phyloP scores from a whole-genome alignment of 2,797 vertebrate species.

The Anguilla megastoma region DNA sequence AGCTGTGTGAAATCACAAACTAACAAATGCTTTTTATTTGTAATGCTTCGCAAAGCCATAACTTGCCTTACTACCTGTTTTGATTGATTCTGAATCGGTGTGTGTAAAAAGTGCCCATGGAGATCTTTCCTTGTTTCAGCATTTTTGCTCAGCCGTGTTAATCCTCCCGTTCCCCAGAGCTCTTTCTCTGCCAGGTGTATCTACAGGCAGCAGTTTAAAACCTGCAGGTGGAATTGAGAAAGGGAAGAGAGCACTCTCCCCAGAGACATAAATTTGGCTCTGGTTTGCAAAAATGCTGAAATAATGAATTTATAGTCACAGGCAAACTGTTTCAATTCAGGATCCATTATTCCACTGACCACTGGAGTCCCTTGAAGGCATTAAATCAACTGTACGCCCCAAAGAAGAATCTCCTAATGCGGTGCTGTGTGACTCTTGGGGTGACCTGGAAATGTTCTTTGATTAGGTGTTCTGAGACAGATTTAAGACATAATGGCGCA shows the following conservation, averaged over 20 bases:
- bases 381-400: not conserved
- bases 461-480: not conserved
- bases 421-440: not conserved
- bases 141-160: not conserved
- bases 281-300: not conserved
- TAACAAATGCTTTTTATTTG: not conserved
- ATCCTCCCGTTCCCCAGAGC: not conserved
- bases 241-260: not conserved
- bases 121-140: constrained; percentile 9
- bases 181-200: not conserved
- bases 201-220: not conserved
- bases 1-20: not conserved
- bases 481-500: not conserved
- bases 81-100: not conserved
- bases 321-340: constrained; percentile 16
- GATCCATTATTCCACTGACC: not conserved
- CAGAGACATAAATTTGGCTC: not conserved
- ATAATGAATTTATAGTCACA: constrained; percentile 3
- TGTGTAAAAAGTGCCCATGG: not conserved
- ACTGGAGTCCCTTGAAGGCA: not conserved
- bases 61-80: not conserved
- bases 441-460: constrained; percentile 11
- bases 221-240: not conserved
- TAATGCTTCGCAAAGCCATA: not conserved
- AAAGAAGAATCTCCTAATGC: not conserved